A percentile compares a stretch with the other conserved stretches of the same genome.
These are phyloP conservation scores for Trachelus troglodyta DNA, from an alignment of 2,888 invertebrate species.

Conservation along the genomic window DNA sequence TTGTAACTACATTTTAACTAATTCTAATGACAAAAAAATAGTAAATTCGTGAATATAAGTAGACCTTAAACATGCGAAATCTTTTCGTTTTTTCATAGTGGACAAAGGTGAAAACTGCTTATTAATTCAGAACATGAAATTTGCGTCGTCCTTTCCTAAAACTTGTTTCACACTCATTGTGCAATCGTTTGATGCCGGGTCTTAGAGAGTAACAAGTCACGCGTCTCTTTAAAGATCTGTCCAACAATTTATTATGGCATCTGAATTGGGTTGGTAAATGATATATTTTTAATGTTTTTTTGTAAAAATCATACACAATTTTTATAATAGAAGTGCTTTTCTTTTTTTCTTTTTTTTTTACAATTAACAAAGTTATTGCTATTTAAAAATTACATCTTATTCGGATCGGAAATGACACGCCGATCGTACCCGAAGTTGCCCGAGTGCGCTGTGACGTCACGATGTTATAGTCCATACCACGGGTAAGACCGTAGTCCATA, in stretches of 20 bases:
- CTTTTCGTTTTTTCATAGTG: background rate
- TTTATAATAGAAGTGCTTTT: too few species aligned
- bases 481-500: too few species aligned
- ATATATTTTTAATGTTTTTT: too few species aligned
- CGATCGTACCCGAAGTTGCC: too few species aligned
- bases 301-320: too few species aligned
- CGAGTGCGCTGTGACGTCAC: too few species aligned
- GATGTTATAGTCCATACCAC: too few species aligned
- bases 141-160: background rate
- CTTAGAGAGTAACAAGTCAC: background rate
- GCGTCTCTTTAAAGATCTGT: background rate
- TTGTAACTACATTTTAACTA: background rate
- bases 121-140: background rate
- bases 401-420: too few species aligned
- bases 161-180: background rate
- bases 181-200: background rate
- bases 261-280: background rate
- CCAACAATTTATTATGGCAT: background rate
- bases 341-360: too few species aligned
- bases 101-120: background rate
- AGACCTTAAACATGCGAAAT: background rate
- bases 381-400: too few species aligned
- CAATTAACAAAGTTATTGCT: too few species aligned
- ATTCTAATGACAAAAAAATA: background rate
- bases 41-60: background rate